A percentile compares a stretch with the other conserved stretches of the same genome.
These are phyloP conservation scores for Tetramorium bicarinatum DNA, from an alignment of 2,888 invertebrate species.

Conservation along the genomic window DNA sequence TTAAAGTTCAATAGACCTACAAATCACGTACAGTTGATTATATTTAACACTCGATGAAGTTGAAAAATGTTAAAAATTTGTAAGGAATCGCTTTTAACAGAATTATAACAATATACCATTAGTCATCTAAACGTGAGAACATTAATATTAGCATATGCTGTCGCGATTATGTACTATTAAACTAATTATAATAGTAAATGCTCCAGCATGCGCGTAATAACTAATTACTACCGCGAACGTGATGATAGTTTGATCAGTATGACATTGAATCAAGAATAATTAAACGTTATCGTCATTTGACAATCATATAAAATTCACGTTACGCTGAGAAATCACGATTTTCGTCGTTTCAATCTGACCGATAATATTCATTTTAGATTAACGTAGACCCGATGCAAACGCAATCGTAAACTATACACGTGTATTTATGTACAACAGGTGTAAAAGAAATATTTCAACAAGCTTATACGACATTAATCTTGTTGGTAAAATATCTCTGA, in stretches of 20 bases:
- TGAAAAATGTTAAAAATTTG: neutral
- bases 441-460: neutral
- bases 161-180: conserved; percentile 40
- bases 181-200: conserved; percentile 30
- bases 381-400: neutral
- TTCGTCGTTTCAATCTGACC: neutral
- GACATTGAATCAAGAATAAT: conserved; percentile 44
- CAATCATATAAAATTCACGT: conserved; percentile 2
- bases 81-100: neutral
- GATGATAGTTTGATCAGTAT: conserved; percentile 44
- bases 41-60: neutral
- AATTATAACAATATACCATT: neutral
- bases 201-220: conserved; percentile 31
- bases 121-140: conserved; percentile 6
- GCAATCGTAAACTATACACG: neutral
- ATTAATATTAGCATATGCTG: neutral
- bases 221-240: conserved; percentile 35
- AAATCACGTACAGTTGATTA: neutral
- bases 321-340: neutral
- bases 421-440: neutral
- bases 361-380: neutral
- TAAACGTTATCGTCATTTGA: conserved; percentile 41
- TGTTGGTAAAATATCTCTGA: neutral
- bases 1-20: neutral
- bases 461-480: neutral